Conservation (phyloP, 2,113 vertebrate genomes). For the Trichechus manatus region DNA sequence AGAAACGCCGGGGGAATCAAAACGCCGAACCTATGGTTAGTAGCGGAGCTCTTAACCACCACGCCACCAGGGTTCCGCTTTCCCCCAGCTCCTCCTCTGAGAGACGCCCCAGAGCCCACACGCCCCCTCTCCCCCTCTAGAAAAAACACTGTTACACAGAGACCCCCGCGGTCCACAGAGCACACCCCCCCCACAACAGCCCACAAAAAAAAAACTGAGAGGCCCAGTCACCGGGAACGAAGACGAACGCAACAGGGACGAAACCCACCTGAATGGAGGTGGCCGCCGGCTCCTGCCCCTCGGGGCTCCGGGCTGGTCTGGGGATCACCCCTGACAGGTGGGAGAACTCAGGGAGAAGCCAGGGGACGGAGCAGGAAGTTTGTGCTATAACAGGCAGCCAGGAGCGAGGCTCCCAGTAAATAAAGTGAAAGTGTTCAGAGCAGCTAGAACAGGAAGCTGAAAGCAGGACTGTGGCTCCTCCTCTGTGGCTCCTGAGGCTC, state of each 20-base stretch:
- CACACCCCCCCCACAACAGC: neutral
- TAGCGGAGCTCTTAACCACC: too few relatives aligned
- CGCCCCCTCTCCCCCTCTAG: neutral
- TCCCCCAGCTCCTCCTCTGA: too few relatives aligned
- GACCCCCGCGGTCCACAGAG: neutral
- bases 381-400: rapidly evolving
- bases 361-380: neutral
- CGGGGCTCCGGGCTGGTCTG: rapidly evolving
- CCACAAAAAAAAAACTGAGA: neutral
- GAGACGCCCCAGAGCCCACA: too few relatives aligned
- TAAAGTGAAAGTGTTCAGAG: slow-evolving; percentile 57
- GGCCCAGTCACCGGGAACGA: neutral
- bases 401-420: neutral
- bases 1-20: too few relatives aligned
- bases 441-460: neutral
- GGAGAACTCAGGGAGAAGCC: neutral
- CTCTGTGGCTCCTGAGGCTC: neutral
- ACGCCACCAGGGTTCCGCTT: neutral
- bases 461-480: too few relatives aligned
- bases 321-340: neutral
- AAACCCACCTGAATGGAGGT: slow-evolving; percentile 50
- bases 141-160: neutral
- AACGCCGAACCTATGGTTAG: too few relatives aligned
- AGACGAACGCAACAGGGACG: neutral
- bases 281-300: neutral